Percentiles rank a stretch among this genome's conserved stretches.
phyloP scores from a whole-genome alignment of 2,797 vertebrate species.

The Pitangus sulphuratus region DNA sequence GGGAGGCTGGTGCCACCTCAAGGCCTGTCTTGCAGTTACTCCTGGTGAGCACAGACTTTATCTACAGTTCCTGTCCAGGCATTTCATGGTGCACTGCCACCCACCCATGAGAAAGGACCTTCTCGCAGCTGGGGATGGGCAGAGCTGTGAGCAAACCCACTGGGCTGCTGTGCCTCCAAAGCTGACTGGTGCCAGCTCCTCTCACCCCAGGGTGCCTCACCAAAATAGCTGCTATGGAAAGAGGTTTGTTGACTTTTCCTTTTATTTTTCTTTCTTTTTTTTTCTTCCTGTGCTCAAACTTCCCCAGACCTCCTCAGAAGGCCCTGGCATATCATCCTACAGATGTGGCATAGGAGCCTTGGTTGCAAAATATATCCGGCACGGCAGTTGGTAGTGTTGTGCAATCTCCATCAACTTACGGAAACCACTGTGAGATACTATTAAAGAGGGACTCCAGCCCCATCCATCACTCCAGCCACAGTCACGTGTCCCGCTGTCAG shows the following conservation, averaged over 20 bases:
- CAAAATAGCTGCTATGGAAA: conserved; percentile 52
- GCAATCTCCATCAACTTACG: conserved; percentile 84
- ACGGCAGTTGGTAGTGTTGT: conserved; percentile 83
- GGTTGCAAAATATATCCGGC: conserved; percentile 85
- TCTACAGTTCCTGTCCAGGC: neutral
- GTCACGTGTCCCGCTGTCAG: conserved; percentile 26
- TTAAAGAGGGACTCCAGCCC: conserved; percentile 48
- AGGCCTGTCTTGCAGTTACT: neutral
- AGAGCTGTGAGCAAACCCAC: neutral
- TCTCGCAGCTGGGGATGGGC: neutral
- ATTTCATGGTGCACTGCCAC: neutral
- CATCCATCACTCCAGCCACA: conserved; percentile 62
- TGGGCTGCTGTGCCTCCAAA: neutral
- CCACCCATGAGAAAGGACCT: neutral
- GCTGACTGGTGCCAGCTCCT: neutral
- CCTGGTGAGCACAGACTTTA: neutral
- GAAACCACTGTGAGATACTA: conserved; percentile 77
- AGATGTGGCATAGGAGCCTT: conserved; percentile 70
- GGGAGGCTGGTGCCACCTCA: neutral
- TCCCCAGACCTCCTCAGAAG: conserved; percentile 70
- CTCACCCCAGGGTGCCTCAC: neutral
- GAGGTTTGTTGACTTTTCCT: conserved; percentile 24
- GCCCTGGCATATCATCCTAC: conserved; percentile 70
- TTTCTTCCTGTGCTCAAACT: conserved; percentile 74
- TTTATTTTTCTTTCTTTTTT: conserved; percentile 22